These are phyloP conservation scores for Manis javanica DNA, from an alignment of 2,797 vertebrate genomes.

Conservation along the genomic window DNA sequence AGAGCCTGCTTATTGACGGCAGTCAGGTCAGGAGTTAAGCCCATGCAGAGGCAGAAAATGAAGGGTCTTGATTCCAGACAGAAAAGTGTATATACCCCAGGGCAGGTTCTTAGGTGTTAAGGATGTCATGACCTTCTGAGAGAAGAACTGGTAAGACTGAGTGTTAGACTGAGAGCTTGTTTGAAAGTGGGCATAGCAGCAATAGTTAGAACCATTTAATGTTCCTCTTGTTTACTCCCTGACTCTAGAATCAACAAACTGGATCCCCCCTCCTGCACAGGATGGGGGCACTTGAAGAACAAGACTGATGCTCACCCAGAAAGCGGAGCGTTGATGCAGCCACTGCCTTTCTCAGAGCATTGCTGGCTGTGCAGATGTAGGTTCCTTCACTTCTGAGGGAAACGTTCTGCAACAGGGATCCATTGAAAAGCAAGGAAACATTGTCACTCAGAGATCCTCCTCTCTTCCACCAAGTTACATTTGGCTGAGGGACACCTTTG, in stretches of 20 bases:
- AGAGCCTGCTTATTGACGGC: too few species aligned
- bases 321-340: conserved; percentile 87
- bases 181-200: background rate
- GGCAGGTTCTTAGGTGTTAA: background rate
- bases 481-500: conserved; percentile 91
- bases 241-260: background rate
- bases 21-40: background rate
- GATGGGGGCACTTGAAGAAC: too few species aligned
- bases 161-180: too few species aligned
- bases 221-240: background rate
- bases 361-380: conserved; percentile 91
- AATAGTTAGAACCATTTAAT: background rate
- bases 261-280: background rate
- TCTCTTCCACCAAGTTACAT: conserved; percentile 89
- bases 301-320: conserved; percentile 84
- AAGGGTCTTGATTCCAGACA: background rate
- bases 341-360: conserved; percentile 88
- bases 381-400: conserved; percentile 87
- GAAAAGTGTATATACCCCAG: background rate
- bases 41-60: background rate
- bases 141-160: background rate
- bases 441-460: conserved; percentile 77
- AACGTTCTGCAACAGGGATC: conserved; percentile 90
- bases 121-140: too few species aligned
- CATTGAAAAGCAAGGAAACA: conserved; percentile 85